phyloP scores from a whole-genome alignment of 1,140 invertebrate species.

The Plodia interpunctella region DNA sequence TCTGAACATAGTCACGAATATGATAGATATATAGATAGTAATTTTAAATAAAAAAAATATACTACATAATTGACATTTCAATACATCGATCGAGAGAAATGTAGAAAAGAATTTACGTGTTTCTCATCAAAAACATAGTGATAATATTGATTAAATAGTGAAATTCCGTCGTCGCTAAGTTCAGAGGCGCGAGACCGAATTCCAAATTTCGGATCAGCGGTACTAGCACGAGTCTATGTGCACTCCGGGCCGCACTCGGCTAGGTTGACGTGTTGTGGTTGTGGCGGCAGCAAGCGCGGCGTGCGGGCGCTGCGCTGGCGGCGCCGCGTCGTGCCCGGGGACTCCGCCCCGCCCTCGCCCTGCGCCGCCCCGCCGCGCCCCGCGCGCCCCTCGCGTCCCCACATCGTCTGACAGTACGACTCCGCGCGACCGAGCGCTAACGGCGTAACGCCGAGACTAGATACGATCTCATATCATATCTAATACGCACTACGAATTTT shows the following conservation, averaged over 20 bases:
- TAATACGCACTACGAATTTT: not conserved
- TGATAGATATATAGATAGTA: not conserved
- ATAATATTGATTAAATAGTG: too few relatives aligned
- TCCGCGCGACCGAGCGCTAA: conserved; percentile 9
- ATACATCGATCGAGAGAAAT: too few relatives aligned
- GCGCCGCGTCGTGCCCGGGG: conserved; percentile 39
- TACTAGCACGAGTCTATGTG: conserved; percentile 11
- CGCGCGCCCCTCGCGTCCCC: conserved; percentile 29
- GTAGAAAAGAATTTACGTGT: too few relatives aligned
- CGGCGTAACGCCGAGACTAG: conserved; percentile 1
- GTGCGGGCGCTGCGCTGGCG: conserved; percentile 38
- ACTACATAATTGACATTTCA: too few relatives aligned
- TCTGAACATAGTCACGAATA: not conserved
- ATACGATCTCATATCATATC: not conserved
- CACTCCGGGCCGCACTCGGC: conserved; percentile 15
- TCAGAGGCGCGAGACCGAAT: not conserved
- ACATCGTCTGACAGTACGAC: conserved; percentile 36
- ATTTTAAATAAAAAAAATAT: too few relatives aligned
- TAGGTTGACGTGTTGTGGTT: conserved; percentile 39
- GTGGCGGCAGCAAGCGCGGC: conserved; percentile 38
- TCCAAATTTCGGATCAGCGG: not conserved
- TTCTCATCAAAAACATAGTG: too few relatives aligned
- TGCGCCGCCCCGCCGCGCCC: conserved; percentile 19
- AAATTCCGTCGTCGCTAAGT: not conserved
- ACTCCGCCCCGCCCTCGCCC: conserved; percentile 26